phyloP scores from a whole-genome alignment of 2,888 invertebrate species.

The Thera britannica region DNA sequence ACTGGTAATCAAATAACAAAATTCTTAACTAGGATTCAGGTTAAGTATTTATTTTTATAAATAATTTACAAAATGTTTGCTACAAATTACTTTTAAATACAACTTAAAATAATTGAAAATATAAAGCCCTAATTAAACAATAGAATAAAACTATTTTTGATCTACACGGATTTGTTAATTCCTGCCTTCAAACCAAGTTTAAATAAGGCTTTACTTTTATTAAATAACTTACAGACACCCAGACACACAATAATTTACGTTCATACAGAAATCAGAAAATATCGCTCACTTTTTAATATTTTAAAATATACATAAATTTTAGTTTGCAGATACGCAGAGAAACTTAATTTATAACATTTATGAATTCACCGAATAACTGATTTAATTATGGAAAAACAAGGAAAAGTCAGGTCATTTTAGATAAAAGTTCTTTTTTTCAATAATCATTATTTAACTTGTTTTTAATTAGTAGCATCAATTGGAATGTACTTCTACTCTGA shows the following conservation, averaged over 20 bases:
- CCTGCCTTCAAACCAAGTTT: neutral
- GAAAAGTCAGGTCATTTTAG: too few relatives aligned
- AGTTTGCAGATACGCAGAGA: neutral
- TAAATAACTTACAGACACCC: neutral
- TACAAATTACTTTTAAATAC: neutral
- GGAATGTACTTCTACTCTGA: too few relatives aligned
- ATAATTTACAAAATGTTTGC: slow-evolving; percentile 2
- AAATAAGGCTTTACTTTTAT: slow-evolving; percentile 6
- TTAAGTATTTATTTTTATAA: slow-evolving; percentile 1
- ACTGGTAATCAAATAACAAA: slow-evolving; percentile 1
- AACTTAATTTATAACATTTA: neutral
- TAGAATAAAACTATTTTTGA: slow-evolving; percentile 1
- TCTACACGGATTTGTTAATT: too few relatives aligned
- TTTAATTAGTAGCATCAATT: too few relatives aligned
- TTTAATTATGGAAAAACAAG: too few relatives aligned
- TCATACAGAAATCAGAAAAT: neutral
- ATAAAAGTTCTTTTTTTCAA: too few relatives aligned
- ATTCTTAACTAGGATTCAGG: slow-evolving; percentile 1
- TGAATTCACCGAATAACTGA: too few relatives aligned
- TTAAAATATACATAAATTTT: neutral
- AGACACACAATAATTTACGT: slow-evolving; percentile 36
- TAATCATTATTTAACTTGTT: too few relatives aligned
- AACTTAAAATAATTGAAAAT: slow-evolving; percentile 11
- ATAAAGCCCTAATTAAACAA: slow-evolving; percentile 28
- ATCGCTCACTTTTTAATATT: neutral